Evolutionary conservation across 2,888 invertebrate species (phyloP).

Genomic region (Eilema sororculum): DNA sequence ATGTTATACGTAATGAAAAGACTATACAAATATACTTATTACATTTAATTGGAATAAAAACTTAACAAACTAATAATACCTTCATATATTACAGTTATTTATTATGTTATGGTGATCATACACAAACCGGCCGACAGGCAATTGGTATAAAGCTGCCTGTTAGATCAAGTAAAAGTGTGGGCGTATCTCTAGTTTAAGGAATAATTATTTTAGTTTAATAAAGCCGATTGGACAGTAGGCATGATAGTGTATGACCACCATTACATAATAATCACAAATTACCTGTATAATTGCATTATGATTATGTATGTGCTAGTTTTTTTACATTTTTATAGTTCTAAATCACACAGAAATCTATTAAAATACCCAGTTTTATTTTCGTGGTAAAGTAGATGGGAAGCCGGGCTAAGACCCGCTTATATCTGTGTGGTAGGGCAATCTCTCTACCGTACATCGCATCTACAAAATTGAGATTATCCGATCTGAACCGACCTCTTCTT

Average conservation of each 20-base stretch:
- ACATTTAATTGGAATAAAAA: conserved; percentile 32
- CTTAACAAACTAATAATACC: conserved; percentile 44
- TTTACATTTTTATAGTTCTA: conserved; percentile 7
- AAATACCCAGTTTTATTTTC: neutral
- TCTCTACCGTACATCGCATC: too few relatives aligned
- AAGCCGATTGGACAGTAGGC: conserved; percentile 1
- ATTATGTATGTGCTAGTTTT: conserved; percentile 32
- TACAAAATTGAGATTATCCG: neutral
- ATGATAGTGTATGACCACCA: neutral
- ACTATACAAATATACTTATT: conserved; percentile 8
- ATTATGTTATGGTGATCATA: conserved; percentile 16
- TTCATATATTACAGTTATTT: conserved; percentile 33
- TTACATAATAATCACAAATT: conserved; percentile 24
- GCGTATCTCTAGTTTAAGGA: too few relatives aligned
- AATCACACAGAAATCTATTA: neutral
- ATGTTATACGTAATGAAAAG: neutral
- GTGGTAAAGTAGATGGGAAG: neutral
- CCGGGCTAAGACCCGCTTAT: too few relatives aligned
- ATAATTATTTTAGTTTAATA: neutral
- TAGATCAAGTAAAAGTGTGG: neutral
- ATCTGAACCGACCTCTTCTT: neutral
- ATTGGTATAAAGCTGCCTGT: too few relatives aligned
- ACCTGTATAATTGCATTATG: conserved; percentile 38
- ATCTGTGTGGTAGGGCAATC: too few relatives aligned
- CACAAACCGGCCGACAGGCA: neutral